phyloP scores from a whole-genome alignment of 2,888 invertebrate species.

The Keiferia lycopersicella region DNA sequence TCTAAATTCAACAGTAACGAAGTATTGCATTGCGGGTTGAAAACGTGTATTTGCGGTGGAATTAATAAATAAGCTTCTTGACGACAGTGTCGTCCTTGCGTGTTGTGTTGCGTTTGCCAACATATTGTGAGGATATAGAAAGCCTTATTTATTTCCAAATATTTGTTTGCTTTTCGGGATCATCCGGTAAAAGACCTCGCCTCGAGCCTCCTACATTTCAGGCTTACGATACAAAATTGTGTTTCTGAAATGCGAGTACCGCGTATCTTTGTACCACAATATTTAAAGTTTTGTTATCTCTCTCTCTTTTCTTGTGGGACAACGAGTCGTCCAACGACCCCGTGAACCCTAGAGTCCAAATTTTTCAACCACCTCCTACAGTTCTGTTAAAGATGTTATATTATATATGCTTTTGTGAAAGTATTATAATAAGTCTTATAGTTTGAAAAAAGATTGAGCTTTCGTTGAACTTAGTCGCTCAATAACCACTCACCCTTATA shows the following conservation, averaged over 20 bases:
- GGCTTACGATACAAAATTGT: conserved; percentile 35
- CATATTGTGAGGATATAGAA: conserved; percentile 42
- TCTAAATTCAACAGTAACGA: no score
- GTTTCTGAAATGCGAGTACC: background rate
- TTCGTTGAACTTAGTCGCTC: background rate
- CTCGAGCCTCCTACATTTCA: conserved; percentile 41
- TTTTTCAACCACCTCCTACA: no score
- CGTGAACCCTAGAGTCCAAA: no score
- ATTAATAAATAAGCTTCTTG: conserved; percentile 52
- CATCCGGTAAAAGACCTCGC: conserved; percentile 39
- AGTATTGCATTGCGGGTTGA: conserved; percentile 30
- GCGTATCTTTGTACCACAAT: background rate
- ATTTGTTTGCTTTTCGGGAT: conserved; percentile 56
- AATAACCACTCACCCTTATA: no score
- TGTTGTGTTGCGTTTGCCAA: conserved; percentile 36
- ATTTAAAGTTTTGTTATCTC: background rate
- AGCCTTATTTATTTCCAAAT: conserved; percentile 63
- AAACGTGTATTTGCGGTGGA: conserved; percentile 38
- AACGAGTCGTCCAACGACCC: no score
- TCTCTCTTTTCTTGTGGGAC: no score
- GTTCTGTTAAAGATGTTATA: no score
- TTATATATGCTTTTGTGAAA: no score
- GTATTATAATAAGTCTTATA: no score
- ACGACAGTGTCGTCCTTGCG: conserved; percentile 31
- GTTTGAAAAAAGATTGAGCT: background rate